These are phyloP conservation scores for Macropus fuliginosus DNA, from an alignment of 2,797 vertebrate species.

Conservation along the genomic window DNA sequence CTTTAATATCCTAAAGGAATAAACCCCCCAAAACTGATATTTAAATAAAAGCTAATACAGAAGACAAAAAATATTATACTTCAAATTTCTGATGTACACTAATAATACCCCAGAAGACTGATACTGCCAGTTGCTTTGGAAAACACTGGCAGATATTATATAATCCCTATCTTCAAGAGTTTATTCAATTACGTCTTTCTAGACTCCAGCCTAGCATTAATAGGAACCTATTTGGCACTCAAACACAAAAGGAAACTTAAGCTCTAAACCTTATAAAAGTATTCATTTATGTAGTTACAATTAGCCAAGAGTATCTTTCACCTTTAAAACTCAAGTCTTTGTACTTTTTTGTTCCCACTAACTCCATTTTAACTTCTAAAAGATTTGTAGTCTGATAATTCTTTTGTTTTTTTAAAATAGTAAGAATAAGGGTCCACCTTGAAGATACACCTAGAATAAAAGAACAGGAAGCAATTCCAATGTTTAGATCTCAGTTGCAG, in stretches of 20 bases:
- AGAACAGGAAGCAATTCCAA: neutral
- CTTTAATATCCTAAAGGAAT: slow-evolving; percentile 5
- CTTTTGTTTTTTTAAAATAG: slow-evolving; percentile 51
- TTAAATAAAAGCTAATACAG: slow-evolving; percentile 10
- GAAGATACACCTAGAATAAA: neutral
- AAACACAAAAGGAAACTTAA: neutral
- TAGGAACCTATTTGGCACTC: neutral
- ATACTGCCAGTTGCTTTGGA: neutral
- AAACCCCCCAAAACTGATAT: neutral
- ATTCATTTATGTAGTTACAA: neutral
- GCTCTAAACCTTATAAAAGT: neutral
- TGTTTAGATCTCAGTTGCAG: neutral
- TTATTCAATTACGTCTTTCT: neutral
- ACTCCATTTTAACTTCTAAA: slow-evolving; percentile 49
- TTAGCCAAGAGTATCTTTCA: neutral
- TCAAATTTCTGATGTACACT: slow-evolving; percentile 39
- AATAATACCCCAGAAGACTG: neutral
- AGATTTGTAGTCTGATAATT: slow-evolving; percentile 46
- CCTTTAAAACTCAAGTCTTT: neutral
- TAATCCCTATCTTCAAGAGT: neutral
- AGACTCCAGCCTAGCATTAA: neutral
- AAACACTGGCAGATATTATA: neutral
- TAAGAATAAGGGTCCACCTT: slow-evolving; percentile 42
- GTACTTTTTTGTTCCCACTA: slow-evolving; percentile 20
- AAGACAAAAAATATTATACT: slow-evolving; percentile 36